Evolutionary conservation across 1,140 invertebrate species (phyloP).

Genomic region (Papilio aristodemus): DNA sequence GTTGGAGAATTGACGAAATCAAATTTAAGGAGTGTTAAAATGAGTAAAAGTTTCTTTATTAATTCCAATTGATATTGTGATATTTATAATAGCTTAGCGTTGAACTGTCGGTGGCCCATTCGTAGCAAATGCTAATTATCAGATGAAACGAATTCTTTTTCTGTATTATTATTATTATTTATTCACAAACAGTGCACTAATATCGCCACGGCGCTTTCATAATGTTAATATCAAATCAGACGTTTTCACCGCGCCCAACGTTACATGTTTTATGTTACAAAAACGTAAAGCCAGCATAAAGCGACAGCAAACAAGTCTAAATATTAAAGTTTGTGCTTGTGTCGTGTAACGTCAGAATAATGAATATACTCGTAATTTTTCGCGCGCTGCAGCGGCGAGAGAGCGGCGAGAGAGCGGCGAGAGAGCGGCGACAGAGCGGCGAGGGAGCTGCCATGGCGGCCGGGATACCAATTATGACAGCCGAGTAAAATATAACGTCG

Average conservation of each 20-base stretch:
- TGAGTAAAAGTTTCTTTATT: neutral
- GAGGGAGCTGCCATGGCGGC: neutral
- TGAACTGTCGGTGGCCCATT: too few species aligned
- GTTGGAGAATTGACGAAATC: neutral
- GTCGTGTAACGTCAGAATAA: slow-evolving; percentile 10
- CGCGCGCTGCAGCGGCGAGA: neutral
- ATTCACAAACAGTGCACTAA: neutral
- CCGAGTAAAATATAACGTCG: slow-evolving; percentile 1
- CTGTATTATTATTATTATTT: too few species aligned
- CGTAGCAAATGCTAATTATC: too few species aligned
- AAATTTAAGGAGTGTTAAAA: neutral
- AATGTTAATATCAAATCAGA: neutral
- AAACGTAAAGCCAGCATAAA: slow-evolving; percentile 9
- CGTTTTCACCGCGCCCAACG: too few species aligned
- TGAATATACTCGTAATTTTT: slow-evolving; percentile 22
- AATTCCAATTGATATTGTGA: too few species aligned
- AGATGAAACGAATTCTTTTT: too few species aligned
- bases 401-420: neutral
- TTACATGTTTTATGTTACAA: neutral
- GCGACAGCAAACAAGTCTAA: slow-evolving; percentile 13
- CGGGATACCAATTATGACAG: neutral
- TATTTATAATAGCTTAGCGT: too few species aligned
- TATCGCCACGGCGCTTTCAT: neutral
- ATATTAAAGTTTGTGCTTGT: slow-evolving; percentile 2
- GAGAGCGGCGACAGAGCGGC: neutral